Base-by-base conservation (phyloP, 2,113 vertebrate genomes). In the Thryonomys swinderianus region DNA sequence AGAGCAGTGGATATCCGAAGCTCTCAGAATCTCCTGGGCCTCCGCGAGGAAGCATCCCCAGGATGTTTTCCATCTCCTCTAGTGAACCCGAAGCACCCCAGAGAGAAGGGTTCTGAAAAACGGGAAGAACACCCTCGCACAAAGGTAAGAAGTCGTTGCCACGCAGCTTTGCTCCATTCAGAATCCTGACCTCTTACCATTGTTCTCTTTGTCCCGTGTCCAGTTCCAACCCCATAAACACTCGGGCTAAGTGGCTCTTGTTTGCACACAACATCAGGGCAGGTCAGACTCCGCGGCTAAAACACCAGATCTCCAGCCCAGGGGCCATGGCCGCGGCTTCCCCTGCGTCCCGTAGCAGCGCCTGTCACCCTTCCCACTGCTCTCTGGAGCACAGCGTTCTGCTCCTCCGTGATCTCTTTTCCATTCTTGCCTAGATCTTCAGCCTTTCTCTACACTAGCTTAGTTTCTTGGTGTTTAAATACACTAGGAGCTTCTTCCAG, bases 61-160 rank as follows among this genome's bases (percentile, higher is more conserved):
- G 66, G 67, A 57, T 78, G 21, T 66, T 84, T 88, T 48, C 53
- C 51, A 76, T 61, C 73, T 95, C 86, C 69, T 73, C 53, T 42
- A 76, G 59, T 93, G 1, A 86, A 57, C 17, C 53, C 57, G 30
- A 83, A 95, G 37, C 8, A 34, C 25, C 69, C 53, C 8, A 69
- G 90, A 94, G 73, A 11, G 23, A 94, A 93, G 14, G 3, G n/a
- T 45, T 80, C 66, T 79, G 55, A 27, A 79, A 87, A 92, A 79
- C 11, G 5, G 14, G 51, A 53, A 42, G 21, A 2, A 11, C 1
- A 18, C 30, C 10, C 5, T 20, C n/a, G 48, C 14, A 37, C 4
- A n/a, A 82, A 74, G 30, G 16, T 17, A 17, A 87, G 71, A 20
- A 17, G 45, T 34, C 59, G 10, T 80, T 64, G 10, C 18, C 66